These are phyloP conservation scores for Progne subis DNA, from an alignment of 2,113 vertebrate genomes.

Conservation along the genomic window DNA sequence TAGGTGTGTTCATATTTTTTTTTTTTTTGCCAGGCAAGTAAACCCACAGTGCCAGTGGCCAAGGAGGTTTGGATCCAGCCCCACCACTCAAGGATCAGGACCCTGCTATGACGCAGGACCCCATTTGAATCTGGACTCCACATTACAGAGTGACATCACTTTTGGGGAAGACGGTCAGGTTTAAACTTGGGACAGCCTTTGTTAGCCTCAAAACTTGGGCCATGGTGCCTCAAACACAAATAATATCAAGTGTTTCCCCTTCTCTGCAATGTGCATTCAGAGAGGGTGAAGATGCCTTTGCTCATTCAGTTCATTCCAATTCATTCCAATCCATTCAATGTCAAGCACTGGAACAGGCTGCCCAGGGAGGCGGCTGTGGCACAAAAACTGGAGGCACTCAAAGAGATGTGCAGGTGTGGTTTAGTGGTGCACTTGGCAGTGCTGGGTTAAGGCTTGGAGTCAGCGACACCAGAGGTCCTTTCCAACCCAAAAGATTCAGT, in stretches of 20 bases:
- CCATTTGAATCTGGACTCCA: neutral
- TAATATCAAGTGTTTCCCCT: neutral
- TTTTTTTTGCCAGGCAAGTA: neutral
- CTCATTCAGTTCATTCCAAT: neutral
- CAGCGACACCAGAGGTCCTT: neutral
- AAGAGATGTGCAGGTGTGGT: neutral
- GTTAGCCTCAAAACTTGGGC: neutral
- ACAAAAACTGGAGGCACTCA: neutral
- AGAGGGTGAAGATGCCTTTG: neutral
- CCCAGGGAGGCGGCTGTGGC: neutral
- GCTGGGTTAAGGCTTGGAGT: neutral
- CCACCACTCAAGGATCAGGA: neutral
- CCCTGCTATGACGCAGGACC: neutral
- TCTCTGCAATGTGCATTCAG: neutral
- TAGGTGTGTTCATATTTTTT: accelerated
- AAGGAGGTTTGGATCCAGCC: neutral
- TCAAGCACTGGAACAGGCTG: neutral
- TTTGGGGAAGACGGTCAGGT: neutral
- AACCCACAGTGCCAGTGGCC: neutral
- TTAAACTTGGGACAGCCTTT: neutral
- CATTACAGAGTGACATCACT: neutral
- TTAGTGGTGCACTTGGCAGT: neutral
- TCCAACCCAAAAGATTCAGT: neutral
- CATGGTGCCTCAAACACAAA: neutral
- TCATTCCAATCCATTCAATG: no score